A percentile compares a stretch with the other conserved stretches of the same genome.
Evolutionary conservation across 2,797 vertebrate species (phyloP).

Genomic region (Tokudaia tokunoshimensis): DNA sequence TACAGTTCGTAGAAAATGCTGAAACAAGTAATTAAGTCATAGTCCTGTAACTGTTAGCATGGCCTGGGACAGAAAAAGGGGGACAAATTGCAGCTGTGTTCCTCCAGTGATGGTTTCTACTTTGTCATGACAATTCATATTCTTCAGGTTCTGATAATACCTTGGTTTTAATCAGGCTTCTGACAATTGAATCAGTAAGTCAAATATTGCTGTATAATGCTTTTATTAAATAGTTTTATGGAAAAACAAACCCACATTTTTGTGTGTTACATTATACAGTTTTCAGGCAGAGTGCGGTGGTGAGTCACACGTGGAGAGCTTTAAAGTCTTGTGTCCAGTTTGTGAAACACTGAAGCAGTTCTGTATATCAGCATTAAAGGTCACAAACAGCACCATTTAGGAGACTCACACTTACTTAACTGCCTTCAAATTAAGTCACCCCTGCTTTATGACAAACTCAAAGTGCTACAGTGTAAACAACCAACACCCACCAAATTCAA

Average conservation of each 20-base stretch:
- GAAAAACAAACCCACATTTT: slow-evolving; percentile 45
- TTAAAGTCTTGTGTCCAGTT: slow-evolving; percentile 22
- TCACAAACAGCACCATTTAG: slow-evolving; percentile 72
- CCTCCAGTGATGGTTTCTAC: not conserved
- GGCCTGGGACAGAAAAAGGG: not conserved
- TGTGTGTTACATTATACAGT: slow-evolving; percentile 66
- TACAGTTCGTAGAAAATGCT: slow-evolving; percentile 14
- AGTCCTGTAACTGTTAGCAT: not conserved
- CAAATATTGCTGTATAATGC: slow-evolving; percentile 66
- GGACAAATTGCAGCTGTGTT: not conserved
- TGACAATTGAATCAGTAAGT: not conserved
- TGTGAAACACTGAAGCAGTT: slow-evolving; percentile 53
- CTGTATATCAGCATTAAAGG: not conserved
- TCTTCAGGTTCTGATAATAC: slow-evolving; percentile 39
- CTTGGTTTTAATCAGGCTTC: not conserved
- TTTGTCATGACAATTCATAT: slow-evolving; percentile 17
- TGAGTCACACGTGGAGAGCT: slow-evolving; percentile 54
- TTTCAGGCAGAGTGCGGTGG: slow-evolving; percentile 57
- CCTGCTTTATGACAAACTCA: not conserved
- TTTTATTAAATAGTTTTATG: slow-evolving; percentile 78
- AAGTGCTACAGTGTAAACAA: slow-evolving; percentile 2
- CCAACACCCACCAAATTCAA: not conserved
- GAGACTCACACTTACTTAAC: slow-evolving; percentile 17
- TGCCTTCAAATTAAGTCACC: not conserved
- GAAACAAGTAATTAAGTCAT: not conserved